Evolutionary conservation across 2,888 invertebrate genomes (phyloP).

Genomic region (Elgonia sp.): DNA sequence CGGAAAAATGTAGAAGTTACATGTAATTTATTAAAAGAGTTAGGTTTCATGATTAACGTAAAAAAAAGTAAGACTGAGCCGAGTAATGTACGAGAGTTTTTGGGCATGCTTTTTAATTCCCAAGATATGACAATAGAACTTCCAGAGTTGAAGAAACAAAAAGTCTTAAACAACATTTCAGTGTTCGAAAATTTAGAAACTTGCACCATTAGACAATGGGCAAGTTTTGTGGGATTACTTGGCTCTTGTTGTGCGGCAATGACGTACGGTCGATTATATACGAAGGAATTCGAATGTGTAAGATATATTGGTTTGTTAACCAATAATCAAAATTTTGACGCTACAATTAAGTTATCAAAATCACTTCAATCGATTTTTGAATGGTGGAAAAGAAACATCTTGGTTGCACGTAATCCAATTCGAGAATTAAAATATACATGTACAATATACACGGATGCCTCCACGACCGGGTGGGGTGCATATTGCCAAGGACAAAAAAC

Average conservation of each 20-base stretch:
- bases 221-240: conserved; percentile 57
- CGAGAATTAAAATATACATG: conserved; percentile 24
- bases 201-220: conserved; percentile 58
- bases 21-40: neutral
- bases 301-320: conserved; percentile 32
- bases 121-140: conserved; percentile 40
- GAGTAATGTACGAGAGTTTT: neutral
- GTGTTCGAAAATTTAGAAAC: neutral
- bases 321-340: conserved; percentile 53
- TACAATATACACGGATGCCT: conserved; percentile 68
- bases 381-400: conserved; percentile 60
- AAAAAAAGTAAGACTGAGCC: conserved; percentile 17
- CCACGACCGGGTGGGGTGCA: conserved; percentile 65
- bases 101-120: conserved; percentile 32
- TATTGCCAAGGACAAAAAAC: conserved; percentile 38
- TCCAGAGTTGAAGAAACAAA: conserved; percentile 1
- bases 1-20: too few species aligned
- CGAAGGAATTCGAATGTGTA: conserved; percentile 62
- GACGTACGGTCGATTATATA: conserved; percentile 64
- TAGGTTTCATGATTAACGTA: conserved; percentile 23
- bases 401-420: conserved; percentile 32
- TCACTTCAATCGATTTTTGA: conserved; percentile 9
- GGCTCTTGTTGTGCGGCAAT: conserved; percentile 65
- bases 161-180: neutral
- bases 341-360: conserved; percentile 15